These are phyloP conservation scores for Spilogale gracilis DNA, from an alignment of 2,113 vertebrate species.

Conservation along the genomic window DNA sequence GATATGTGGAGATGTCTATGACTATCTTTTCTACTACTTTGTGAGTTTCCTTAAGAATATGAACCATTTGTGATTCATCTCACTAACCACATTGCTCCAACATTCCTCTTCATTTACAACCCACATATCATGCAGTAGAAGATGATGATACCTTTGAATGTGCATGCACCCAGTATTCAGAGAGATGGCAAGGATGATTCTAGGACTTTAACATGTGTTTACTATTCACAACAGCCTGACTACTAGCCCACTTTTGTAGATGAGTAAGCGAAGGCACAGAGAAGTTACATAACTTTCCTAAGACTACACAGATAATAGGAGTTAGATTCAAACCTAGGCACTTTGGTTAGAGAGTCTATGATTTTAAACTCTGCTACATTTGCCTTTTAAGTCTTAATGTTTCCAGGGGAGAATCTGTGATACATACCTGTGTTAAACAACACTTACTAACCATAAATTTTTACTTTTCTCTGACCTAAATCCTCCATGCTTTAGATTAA, in stretches of 20 bases:
- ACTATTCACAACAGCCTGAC: not conserved
- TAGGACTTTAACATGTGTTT: not conserved
- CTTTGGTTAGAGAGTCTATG: not conserved
- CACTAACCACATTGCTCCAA: not conserved
- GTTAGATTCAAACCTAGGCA: not conserved
- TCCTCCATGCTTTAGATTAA: not conserved
- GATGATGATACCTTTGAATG: not conserved
- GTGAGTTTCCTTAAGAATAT: not conserved
- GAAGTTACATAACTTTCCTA: not conserved
- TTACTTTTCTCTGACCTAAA: constrained; percentile 41
- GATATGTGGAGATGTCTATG: not conserved
- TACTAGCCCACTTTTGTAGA: not conserved
- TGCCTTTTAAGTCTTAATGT: not conserved
- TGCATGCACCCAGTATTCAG: too few relatives aligned
- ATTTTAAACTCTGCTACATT: not conserved
- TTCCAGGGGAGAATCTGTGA: not conserved
- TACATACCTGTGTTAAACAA: constrained; percentile 6
- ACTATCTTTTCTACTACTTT: not conserved
- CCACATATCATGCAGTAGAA: fast-evolving
- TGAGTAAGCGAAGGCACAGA: not conserved
- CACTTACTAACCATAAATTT: not conserved
- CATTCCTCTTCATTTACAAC: too few relatives aligned
- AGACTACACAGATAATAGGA: not conserved
- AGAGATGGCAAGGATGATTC: not conserved
- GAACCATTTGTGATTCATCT: not conserved